A percentile compares a stretch with the other conserved stretches of the same genome.
These are phyloP conservation scores for Naso thynnoides DNA, from an alignment of 2,797 vertebrate species.

Conservation along the genomic window DNA sequence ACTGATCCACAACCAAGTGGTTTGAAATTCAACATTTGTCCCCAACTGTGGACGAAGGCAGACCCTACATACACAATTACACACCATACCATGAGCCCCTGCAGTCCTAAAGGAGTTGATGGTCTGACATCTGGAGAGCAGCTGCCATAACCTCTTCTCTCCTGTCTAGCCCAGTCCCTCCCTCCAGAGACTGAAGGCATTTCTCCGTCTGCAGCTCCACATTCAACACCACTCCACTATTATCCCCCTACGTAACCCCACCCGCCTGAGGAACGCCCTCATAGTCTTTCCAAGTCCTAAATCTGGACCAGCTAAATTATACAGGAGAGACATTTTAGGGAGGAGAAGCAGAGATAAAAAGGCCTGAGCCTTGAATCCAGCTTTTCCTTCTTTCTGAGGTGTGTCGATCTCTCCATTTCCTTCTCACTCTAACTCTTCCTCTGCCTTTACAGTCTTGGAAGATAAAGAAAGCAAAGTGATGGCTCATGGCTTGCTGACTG, in stretches of 20 bases:
- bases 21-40: conserved; percentile 25
- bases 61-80: conserved; percentile 5
- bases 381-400: conserved; percentile 33
- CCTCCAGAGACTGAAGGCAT: conserved; percentile 73
- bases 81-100: conserved; percentile 25
- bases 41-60: conserved; percentile 1
- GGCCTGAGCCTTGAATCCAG: conserved; percentile 31
- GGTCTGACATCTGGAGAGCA: conserved; percentile 80
- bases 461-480: conserved; percentile 61
- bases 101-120: conserved; percentile 43
- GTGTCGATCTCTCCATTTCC: conserved; percentile 41
- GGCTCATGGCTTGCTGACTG: conserved; percentile 55
- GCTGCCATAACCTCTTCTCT: conserved; percentile 69
- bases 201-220: conserved; percentile 67
- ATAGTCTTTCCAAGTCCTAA: conserved; percentile 72
- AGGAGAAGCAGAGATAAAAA: conserved; percentile 57
- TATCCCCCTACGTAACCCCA: conserved; percentile 67
- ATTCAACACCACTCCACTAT: conserved; percentile 67
- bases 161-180: conserved; percentile 59
- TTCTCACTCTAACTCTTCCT: conserved; percentile 22
- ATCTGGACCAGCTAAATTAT: conserved; percentile 79
- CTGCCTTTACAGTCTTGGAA: conserved; percentile 35
- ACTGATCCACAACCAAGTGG: conserved; percentile 28
- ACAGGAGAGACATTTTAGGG: conserved; percentile 69
- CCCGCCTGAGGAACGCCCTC: conserved; percentile 73